Evolutionary conservation across 1,140 invertebrate genomes (phyloP).

Genomic region (Varroa destructor): DNA sequence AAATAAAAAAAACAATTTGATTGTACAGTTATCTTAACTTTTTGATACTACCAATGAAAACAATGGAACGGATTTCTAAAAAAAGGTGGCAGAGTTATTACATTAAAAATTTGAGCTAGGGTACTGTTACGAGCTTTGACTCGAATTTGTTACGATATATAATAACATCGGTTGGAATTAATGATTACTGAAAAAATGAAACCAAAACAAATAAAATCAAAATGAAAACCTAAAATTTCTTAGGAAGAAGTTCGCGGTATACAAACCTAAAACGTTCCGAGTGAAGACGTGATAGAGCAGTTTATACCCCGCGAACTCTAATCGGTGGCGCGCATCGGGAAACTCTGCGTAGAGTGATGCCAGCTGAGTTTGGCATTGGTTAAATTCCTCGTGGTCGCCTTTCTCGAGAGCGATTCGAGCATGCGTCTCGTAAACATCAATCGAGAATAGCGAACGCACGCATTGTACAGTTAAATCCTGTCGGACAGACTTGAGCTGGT

Average conservation of each 20-base stretch:
- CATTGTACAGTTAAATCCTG: conserved; percentile 98
- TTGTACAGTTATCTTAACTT: neutral
- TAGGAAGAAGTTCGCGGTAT: neutral
- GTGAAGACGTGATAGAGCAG: conserved; percentile 96
- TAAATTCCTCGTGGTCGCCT: conserved; percentile 94
- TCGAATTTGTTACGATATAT: no score
- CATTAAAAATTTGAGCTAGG: no score
- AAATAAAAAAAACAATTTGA: no score
- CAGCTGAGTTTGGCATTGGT: conserved; percentile 95
- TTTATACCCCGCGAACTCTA: conserved; percentile 85
- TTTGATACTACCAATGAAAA: conserved; percentile 3
- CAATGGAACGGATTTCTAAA: neutral
- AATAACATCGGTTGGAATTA: no score
- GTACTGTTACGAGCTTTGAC: no score
- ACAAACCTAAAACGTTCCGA: conserved; percentile 80
- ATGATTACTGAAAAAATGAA: no score
- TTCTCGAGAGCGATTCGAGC: conserved; percentile 90
- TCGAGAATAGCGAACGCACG: conserved; percentile 79
- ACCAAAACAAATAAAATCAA: no score
- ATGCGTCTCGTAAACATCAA: conserved; percentile 95
- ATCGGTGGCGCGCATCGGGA: conserved; percentile 54
- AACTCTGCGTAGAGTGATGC: conserved; percentile 70
- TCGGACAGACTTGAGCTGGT: conserved; percentile 94
- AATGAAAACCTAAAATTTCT: no score
- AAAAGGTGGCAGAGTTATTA: conserved; percentile 1